These are phyloP conservation scores for Trisateles emortualis DNA, from an alignment of 2,888 invertebrate genomes.

Conservation along the genomic window DNA sequence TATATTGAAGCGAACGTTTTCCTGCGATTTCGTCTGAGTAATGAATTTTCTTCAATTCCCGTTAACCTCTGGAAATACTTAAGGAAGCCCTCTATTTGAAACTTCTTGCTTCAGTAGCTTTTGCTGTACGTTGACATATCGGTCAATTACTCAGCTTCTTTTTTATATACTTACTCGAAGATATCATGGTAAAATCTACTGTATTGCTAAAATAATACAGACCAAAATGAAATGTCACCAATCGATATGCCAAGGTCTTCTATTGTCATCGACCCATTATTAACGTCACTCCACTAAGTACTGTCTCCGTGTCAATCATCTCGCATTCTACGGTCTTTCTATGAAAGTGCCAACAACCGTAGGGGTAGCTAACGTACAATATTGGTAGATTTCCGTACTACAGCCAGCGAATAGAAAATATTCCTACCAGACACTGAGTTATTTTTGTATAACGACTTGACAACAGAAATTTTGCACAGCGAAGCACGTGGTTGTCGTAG, in stretches of 20 bases:
- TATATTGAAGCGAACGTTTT: no score
- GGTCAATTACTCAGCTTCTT: no score
- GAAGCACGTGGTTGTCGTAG: conserved; percentile 31
- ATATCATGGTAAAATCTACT: conserved; percentile 4
- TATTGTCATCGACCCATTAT: conserved; percentile 3
- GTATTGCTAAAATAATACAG: conserved; percentile 13
- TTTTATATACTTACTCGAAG: no score
- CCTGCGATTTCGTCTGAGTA: no score
- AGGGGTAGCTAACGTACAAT: neutral
- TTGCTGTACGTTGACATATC: no score
- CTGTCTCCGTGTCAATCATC: conserved; percentile 13
- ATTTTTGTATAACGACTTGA: conserved; percentile 21
- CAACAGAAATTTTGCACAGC: conserved; percentile 17
- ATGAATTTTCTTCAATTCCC: no score
- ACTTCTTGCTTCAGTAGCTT: no score
- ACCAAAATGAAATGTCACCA: conserved; percentile 15
- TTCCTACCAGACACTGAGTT: conserved; percentile 3
- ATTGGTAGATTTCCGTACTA: conserved; percentile 1
- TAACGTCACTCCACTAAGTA: neutral
- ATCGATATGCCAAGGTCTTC: conserved; percentile 40
- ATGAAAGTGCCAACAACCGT: conserved; percentile 1
- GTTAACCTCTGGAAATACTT: no score
- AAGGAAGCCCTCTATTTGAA: no score
- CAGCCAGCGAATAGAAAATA: neutral
- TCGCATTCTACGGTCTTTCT: conserved; percentile 1